Evolutionary conservation across 2,888 invertebrate species (phyloP).

Genomic region (Theretra japonica): DNA sequence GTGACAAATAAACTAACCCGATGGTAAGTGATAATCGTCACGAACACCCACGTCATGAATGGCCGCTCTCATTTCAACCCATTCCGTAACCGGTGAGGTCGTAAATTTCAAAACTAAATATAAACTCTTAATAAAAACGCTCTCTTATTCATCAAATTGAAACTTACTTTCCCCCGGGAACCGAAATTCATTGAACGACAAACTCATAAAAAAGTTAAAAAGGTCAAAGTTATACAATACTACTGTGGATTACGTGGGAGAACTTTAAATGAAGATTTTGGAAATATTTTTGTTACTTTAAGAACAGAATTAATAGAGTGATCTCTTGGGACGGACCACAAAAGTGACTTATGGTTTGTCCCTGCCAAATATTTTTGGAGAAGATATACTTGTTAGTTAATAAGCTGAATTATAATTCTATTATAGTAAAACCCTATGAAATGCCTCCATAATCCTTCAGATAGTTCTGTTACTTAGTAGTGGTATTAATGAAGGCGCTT

Average conservation of each 20-base stretch:
- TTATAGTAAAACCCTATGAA: too few relatives aligned
- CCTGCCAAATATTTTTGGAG: too few relatives aligned
- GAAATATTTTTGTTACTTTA: neutral
- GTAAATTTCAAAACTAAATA: slow-evolving; percentile 5
- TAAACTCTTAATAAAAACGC: slow-evolving; percentile 12
- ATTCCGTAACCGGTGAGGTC: neutral
- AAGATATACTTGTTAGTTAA: too few relatives aligned
- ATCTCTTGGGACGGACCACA: neutral
- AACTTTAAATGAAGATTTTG: neutral
- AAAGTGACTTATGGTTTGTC: too few relatives aligned
- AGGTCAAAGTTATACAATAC: slow-evolving; percentile 1
- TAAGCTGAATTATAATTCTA: too few relatives aligned
- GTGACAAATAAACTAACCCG: neutral
- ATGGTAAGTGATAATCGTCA: slow-evolving; percentile 3
- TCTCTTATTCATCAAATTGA: slow-evolving; percentile 23
- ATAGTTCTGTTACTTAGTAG: too few relatives aligned
- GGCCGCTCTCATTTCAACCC: neutral
- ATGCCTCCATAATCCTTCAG: too few relatives aligned
- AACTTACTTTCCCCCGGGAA: slow-evolving; percentile 18
- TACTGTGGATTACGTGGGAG: slow-evolving; percentile 8
- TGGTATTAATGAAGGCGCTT: too few relatives aligned
- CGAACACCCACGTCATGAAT: neutral
- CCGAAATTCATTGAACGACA: neutral
- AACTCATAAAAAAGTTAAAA: neutral
- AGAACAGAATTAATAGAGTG: neutral